These are phyloP conservation scores for Potamilus streckersoni DNA, from an alignment of 1,140 invertebrate species.

Conservation along the genomic window DNA sequence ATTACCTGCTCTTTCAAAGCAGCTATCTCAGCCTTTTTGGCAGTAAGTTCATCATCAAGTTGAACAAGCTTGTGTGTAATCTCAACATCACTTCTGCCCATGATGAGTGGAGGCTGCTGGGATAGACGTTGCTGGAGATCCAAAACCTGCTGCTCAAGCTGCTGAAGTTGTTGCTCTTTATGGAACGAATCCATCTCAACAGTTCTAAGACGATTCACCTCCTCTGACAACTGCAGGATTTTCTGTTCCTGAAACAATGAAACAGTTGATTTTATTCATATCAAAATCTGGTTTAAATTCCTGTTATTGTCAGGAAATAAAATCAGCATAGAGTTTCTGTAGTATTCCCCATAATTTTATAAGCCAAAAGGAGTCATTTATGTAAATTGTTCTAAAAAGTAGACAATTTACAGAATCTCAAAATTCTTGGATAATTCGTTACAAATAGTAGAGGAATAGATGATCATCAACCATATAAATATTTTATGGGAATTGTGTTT, in stretches of 20 bases:
- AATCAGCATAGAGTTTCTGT: too few species aligned
- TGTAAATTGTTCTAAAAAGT: too few species aligned
- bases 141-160: slow-evolving; percentile 52
- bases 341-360: too few species aligned
- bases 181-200: slow-evolving; percentile 55
- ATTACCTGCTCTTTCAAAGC: slow-evolving; percentile 60
- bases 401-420: too few species aligned
- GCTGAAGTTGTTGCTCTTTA: slow-evolving; percentile 60
- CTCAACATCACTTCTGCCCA: slow-evolving; percentile 45
- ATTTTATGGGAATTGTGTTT: too few species aligned
- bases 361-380: too few species aligned
- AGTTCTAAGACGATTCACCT: slow-evolving; percentile 50
- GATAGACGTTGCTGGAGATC: slow-evolving; percentile 40
- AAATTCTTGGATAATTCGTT: too few species aligned
- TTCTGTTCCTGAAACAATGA: slow-evolving; percentile 52
- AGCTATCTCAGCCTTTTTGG: slow-evolving; percentile 56
- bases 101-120: slow-evolving; percentile 39
- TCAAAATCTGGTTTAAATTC: too few species aligned
- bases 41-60: slow-evolving; percentile 57
- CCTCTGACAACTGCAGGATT: slow-evolving; percentile 56
- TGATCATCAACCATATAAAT: too few species aligned
- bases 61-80: slow-evolving; percentile 50
- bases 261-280: not conserved
- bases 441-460: too few species aligned
- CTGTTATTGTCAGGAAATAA: too few species aligned